A percentile compares a stretch with the other conserved stretches of the same genome.
These are phyloP conservation scores for Patella ulyssiponensis DNA, from an alignment of 2,888 invertebrate species.

Conservation along the genomic window DNA sequence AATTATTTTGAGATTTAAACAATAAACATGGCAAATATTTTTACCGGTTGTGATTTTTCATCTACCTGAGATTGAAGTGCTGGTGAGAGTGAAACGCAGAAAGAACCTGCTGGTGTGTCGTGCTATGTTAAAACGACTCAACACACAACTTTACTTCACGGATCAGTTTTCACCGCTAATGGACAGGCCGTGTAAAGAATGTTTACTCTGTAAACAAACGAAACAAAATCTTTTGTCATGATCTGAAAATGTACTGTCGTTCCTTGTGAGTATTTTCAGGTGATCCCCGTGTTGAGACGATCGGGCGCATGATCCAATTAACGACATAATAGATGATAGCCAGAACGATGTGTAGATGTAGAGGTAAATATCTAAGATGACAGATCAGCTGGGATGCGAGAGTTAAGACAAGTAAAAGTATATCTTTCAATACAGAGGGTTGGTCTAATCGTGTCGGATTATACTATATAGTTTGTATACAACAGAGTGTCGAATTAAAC, in stretches of 20 bases:
- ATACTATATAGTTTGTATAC: background rate
- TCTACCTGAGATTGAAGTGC: no score
- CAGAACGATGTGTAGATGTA: background rate
- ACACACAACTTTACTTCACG: conserved; percentile 1
- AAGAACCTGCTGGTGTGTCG: no score
- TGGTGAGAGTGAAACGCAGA: no score
- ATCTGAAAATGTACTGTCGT: background rate
- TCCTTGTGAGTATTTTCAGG: background rate
- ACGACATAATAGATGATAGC: background rate
- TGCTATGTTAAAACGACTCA: no score
- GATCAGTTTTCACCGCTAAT: background rate
- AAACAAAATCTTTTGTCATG: conserved; percentile 7
- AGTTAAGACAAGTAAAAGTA: no score
- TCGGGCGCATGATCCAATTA: conserved; percentile 7
- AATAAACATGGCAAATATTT: no score
- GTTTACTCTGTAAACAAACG: conserved; percentile 8
- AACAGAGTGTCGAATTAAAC: background rate
- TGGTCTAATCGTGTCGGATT: background rate
- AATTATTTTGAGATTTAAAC: no score
- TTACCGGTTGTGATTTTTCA: no score
- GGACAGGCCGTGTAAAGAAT: background rate
- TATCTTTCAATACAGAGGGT: no score
- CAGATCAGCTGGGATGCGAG: no score
- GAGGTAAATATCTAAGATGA: background rate
- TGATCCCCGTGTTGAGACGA: background rate